Percentiles rank a stretch among this genome's conserved stretches.
Evolutionary conservation across 1,140 invertebrate species (phyloP).

Genomic region (Notospermus geniculatus): DNA sequence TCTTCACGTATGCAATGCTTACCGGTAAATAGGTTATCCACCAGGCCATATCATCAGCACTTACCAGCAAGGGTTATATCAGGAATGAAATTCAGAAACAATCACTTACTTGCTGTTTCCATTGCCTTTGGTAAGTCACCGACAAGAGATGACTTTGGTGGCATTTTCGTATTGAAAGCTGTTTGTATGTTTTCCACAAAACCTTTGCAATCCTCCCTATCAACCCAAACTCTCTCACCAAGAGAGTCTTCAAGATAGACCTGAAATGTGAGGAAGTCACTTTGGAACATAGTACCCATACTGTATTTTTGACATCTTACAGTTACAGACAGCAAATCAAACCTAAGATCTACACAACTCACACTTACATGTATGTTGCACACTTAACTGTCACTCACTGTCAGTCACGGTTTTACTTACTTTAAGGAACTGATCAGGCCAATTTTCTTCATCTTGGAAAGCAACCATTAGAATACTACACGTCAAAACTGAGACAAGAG

Average conservation of each 20-base stretch:
- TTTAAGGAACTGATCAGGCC: constrained; percentile 62
- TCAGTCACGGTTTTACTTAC: constrained; percentile 35
- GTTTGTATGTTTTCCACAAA: constrained; percentile 91
- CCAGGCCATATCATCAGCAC: too few relatives aligned
- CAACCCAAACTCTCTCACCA: constrained; percentile 89
- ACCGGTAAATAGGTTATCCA: too few relatives aligned
- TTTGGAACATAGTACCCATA: not conserved
- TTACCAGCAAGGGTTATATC: too few relatives aligned
- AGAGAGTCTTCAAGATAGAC: constrained; percentile 92
- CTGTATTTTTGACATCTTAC: not conserved
- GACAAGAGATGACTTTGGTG: constrained; percentile 23
- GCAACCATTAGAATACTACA: constrained; percentile 81
- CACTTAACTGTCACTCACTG: too few relatives aligned
- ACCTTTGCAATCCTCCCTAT: constrained; percentile 83
- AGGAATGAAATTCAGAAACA: too few relatives aligned
- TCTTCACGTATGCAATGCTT: too few relatives aligned
- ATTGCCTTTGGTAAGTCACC: too few relatives aligned
- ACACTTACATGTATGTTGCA: too few relatives aligned
- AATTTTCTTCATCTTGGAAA: constrained; percentile 66
- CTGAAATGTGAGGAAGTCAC: constrained; percentile 56
- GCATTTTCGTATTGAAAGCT: constrained; percentile 77
- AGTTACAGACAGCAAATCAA: too few relatives aligned
- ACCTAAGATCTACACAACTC: too few relatives aligned
- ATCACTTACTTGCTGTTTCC: too few relatives aligned
- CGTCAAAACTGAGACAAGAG: constrained; percentile 77